Evolutionary conservation across 2,888 invertebrate genomes (phyloP), one percentile per base, ranked within the genome.

Genomic region (Escarpia spicata): DNA sequence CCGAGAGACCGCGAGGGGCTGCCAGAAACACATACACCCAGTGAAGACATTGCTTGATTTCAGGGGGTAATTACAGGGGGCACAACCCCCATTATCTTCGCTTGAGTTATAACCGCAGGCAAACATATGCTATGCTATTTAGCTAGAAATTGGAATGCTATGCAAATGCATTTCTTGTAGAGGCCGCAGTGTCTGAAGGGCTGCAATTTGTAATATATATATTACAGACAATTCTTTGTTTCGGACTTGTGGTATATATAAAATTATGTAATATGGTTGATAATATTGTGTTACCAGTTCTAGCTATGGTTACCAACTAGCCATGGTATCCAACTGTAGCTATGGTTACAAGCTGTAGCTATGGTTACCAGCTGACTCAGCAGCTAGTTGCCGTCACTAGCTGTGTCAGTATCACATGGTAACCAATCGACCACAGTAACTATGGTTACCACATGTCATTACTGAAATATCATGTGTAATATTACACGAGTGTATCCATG

Each of bases 131-230:
- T 75, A 75, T 75, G 75, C 75, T 75, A 75, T 75, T 75, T 75
- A 75, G 75, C 19, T 75, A 75, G 75, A 75, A 75, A 75, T 75
- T 26, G 75, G 26, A 75, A 75, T 75, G 75, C 75, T 75, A 75
- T 75, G 75, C 75, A 75, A 75, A 75, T 75, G 75, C 75, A 75
- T 75, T 75, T 75, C 75, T 75, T 75, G 75, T 75, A 91, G 44
- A 91, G 91, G 91, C 37, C 91, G 31, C 91, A 12, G 6, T 43
- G 91, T 43, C 91, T 43, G 91, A 31, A 91, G 15, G 91, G 43
- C 91, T 91, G 91, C 44, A 43, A 91, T 91, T 91, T 91, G 44
- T 91, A 43, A 91, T 44, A 91, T 19, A 91, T 19, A 91, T 91
- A 91, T 91, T 44, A 43, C 37, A 43, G 43, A 91, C 91, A 91